Evolutionary conservation across 2,797 vertebrate genomes (phyloP).

Genomic region (Otus scops): DNA sequence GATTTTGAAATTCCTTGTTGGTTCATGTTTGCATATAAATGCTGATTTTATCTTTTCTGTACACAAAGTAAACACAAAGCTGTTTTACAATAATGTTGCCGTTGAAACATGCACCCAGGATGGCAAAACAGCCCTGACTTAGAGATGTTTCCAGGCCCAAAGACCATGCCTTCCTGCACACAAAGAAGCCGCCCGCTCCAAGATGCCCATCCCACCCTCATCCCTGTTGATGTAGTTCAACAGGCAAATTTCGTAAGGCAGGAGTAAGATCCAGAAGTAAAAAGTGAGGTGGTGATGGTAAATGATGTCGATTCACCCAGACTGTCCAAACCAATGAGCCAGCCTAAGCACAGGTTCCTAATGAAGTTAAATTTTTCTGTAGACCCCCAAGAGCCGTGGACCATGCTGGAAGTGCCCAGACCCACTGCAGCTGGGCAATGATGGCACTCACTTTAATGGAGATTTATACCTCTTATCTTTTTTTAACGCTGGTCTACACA

Average conservation of each 20-base stretch:
- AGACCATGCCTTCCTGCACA: neutral
- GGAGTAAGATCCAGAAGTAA: neutral
- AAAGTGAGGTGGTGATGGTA: neutral
- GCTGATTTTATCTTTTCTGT: conserved; percentile 71
- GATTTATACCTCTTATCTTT: neutral
- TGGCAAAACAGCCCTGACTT: conserved; percentile 48
- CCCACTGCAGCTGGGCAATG: neutral
- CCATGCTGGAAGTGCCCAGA: neutral
- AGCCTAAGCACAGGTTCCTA: rapidly evolving
- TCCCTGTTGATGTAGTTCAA: neutral
- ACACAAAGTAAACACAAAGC: conserved; percentile 70
- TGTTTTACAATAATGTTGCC: conserved; percentile 65
- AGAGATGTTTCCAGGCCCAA: conserved; percentile 38
- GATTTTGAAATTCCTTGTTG: conserved; percentile 71
- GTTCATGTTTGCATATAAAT: conserved; percentile 73
- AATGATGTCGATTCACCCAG: neutral
- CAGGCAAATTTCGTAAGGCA: neutral
- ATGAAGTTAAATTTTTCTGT: neutral
- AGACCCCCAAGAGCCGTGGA: neutral
- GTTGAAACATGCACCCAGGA: conserved; percentile 54
- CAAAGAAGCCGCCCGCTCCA: neutral
- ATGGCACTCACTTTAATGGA: neutral
- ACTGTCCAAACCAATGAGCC: neutral
- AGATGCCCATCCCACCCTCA: neutral
- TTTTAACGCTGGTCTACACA: neutral